These are phyloP conservation scores for Heterodera filipjevi DNA, from an alignment of 2,888 invertebrate species.

Conservation along the genomic window DNA sequence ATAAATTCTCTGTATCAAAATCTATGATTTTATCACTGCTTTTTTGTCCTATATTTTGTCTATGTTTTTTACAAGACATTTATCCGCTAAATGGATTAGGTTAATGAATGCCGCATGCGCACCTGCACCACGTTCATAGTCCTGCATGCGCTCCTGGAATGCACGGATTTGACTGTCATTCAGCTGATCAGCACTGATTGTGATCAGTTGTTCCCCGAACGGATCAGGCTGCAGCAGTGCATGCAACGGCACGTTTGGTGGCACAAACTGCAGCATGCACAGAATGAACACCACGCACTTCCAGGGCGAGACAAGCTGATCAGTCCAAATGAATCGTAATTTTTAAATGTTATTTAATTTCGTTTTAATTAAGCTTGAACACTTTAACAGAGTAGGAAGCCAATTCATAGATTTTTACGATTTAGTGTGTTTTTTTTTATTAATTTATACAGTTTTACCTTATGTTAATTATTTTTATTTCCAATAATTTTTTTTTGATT, in stretches of 20 bases:
- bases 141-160: conserved; percentile 57
- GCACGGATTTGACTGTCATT: conserved; percentile 57
- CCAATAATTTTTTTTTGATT: too few species aligned
- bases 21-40: not conserved
- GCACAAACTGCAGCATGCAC: conserved; percentile 75
- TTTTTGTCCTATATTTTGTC: not conserved
- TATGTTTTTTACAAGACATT: not conserved
- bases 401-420: too few species aligned
- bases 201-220: conserved; percentile 63
- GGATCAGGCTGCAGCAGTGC: conserved; percentile 59
- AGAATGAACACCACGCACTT: conserved; percentile 82
- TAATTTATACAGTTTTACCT: too few species aligned
- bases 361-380: too few species aligned
- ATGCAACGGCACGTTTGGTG: conserved; percentile 62
- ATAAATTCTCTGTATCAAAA: too few species aligned
- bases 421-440: too few species aligned
- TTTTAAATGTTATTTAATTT: too few species aligned
- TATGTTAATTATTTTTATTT: too few species aligned
- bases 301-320: conserved; percentile 85
- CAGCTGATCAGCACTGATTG: conserved; percentile 58
- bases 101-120: too few species aligned
- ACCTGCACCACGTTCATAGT: conserved; percentile 41
- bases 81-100: too few species aligned
- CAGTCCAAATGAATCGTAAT: too few species aligned
- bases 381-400: too few species aligned